Evolutionary conservation across 1,140 invertebrate species (phyloP).

Genomic region (Heliothis subflexa): DNA sequence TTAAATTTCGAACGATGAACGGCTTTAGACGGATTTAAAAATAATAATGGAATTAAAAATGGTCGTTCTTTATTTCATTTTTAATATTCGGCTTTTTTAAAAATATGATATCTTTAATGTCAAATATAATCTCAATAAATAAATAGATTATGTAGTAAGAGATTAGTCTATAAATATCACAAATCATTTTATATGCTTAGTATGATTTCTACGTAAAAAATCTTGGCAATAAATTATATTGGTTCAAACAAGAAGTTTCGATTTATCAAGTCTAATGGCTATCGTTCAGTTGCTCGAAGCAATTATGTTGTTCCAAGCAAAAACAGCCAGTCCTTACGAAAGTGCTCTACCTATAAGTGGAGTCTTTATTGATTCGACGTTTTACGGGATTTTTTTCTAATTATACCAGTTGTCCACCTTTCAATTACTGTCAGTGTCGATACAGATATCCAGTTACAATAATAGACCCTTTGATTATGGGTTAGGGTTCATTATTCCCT

Average conservation of each 20-base stretch:
- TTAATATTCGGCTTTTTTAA: too few relatives aligned
- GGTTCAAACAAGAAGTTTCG: constrained; percentile 13
- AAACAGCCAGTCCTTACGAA: constrained; percentile 33
- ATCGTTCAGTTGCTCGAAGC: constrained; percentile 21
- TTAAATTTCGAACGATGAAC: background rate
- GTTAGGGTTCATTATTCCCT: constrained; percentile 2
- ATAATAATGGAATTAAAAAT: too few relatives aligned
- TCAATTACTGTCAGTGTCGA: constrained; percentile 42
- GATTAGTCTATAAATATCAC: too few relatives aligned
- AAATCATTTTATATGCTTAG: too few relatives aligned
- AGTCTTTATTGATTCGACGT: constrained; percentile 43
- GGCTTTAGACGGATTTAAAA: too few relatives aligned
- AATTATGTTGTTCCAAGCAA: constrained; percentile 32
- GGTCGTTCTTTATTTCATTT: too few relatives aligned
- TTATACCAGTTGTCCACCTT: constrained; percentile 40
- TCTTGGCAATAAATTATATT: background rate
- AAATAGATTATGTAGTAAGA: too few relatives aligned
- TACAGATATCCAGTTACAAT: background rate
- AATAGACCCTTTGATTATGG: background rate
- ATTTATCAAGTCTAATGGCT: constrained; percentile 21
- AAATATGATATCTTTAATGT: too few relatives aligned
- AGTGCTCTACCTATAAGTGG: constrained; percentile 47
- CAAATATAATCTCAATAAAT: too few relatives aligned
- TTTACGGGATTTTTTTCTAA: constrained; percentile 45
- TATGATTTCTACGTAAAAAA: constrained; percentile 8